Evolutionary conservation across 2,797 vertebrate species (phyloP).

Genomic region (Brachyrhaphis roseni): DNA sequence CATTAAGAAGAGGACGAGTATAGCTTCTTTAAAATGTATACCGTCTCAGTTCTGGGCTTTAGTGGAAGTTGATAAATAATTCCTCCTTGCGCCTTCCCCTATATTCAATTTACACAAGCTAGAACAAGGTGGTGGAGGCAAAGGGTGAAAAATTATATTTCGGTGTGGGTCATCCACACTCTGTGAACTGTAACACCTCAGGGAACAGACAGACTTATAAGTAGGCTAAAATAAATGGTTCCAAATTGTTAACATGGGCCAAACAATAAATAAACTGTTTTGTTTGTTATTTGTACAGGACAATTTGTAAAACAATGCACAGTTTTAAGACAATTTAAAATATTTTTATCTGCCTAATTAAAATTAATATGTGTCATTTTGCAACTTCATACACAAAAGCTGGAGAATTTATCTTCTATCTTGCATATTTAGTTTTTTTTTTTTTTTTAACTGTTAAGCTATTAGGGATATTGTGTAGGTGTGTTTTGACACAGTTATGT

Average conservation of each 20-base stretch:
- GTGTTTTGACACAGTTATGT: slow-evolving; percentile 41
- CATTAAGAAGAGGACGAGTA: not conserved
- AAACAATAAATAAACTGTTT: not conserved
- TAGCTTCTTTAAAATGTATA: slow-evolving; percentile 1
- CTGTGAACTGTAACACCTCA: slow-evolving; percentile 65
- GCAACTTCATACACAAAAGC: not conserved
- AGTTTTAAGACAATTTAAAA: not conserved
- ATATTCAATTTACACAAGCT: slow-evolving; percentile 83
- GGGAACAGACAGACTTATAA: slow-evolving; percentile 10
- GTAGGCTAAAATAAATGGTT: slow-evolving; percentile 10
- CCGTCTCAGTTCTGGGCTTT: slow-evolving; percentile 17
- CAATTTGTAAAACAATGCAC: not conserved
- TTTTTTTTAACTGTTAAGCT: not conserved
- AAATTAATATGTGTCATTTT: not conserved
- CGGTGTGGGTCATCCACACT: slow-evolving; percentile 79
- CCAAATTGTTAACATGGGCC: not conserved
- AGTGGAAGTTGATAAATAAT: slow-evolving; percentile 81
- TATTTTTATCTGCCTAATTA: not conserved
- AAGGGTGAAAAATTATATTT: slow-evolving; percentile 50
- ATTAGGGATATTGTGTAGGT: slow-evolving; percentile 28
- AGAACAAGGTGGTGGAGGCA: slow-evolving; percentile 40
- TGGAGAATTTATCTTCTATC: not conserved
- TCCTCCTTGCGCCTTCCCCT: slow-evolving; percentile 73
- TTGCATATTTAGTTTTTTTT: not conserved
- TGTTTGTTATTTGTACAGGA: not conserved